Base-by-base conservation (phyloP, 1,140 invertebrate genomes). In the Drosophila orosa region DNA sequence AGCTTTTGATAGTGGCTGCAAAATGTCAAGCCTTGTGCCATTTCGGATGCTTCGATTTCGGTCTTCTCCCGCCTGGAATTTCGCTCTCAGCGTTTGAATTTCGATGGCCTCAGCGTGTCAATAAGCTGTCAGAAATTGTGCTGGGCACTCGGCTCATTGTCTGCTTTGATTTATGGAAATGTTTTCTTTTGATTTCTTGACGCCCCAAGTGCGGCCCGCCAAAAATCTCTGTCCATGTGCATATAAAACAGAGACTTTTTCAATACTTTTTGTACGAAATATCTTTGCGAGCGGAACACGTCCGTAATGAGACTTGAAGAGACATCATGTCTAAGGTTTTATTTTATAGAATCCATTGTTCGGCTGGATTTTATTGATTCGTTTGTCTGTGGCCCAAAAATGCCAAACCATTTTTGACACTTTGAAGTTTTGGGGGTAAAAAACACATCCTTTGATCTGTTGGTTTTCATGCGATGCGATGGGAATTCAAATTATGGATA, bases 371-470 rank as follows among this genome's bases (percentile, higher is more conserved):
- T 78, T 67, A 75, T 85, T 87, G 81, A 85, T 77, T 68, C 48
- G 55, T 68, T 45, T 80, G 59, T 40, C 50, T 59, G 29, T 55
- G 62, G 45, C 66, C 75, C 74, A 75, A 29, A 86, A 86, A 71
- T 82, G 78, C 63, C 83, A 63, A 57, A 48, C 27, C 42, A 61
- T 79, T 86, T 58, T 62, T 73, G 83, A 87, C 79, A 87, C 56
- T 67, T 72, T 86, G 45, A 78, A 81, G 54, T 62, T 75, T 59
- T 54, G 22, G 50, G 81, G 66, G 61, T 71, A 67, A 80, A 63
- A 76, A 83, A 71, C 62, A 77, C 68, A 77, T 84, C 63, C 60
- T 86, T 86, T 86, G 83, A 86, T 86, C 74, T 81, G 1, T 57
- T 71, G 27, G n/a, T 5, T 74, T 37, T 29, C 37, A 35, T 5